Conservation (phyloP, 1,140 invertebrate genomes). For the Scaptomyza hsui region DNA sequence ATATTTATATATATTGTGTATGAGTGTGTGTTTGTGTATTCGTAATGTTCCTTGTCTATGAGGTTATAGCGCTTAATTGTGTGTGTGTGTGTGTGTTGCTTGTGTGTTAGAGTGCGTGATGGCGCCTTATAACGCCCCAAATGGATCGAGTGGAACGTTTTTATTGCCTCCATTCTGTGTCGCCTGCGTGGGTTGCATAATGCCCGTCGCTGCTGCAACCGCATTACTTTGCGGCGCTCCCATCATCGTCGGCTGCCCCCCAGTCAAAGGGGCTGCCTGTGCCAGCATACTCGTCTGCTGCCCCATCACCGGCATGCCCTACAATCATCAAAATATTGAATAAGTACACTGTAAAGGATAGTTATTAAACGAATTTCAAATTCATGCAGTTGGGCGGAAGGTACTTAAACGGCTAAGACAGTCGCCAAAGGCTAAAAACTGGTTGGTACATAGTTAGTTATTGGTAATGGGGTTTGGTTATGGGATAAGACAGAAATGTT, state of each 20-base stretch:
- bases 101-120: constrained; percentile 21
- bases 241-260: constrained; percentile 83
- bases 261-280: constrained; percentile 83
- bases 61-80: constrained; percentile 68
- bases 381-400: constrained; percentile 54
- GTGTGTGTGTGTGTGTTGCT: constrained; percentile 26
- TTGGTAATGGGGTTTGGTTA: background rate
- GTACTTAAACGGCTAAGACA: constrained; percentile 51
- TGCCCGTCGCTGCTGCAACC: constrained; percentile 46
- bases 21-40: constrained; percentile 43
- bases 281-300: constrained; percentile 70
- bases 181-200: constrained; percentile 75
- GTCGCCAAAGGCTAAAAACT: constrained; percentile 55
- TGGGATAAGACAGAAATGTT: constrained; percentile 22
- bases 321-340: constrained; percentile 44
- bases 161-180: constrained; percentile 79
- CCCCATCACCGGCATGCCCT: constrained; percentile 83
- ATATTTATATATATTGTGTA: constrained; percentile 55
- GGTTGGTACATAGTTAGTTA: constrained; percentile 16
- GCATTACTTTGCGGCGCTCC: constrained; percentile 77
- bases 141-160: constrained; percentile 80
- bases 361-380: constrained; percentile 8
- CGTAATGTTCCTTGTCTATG: constrained; percentile 55
- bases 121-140: constrained; percentile 83
- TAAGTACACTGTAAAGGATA: constrained; percentile 25